phyloP scores from a whole-genome alignment of 2,888 invertebrate species.

The Antitype chi region DNA sequence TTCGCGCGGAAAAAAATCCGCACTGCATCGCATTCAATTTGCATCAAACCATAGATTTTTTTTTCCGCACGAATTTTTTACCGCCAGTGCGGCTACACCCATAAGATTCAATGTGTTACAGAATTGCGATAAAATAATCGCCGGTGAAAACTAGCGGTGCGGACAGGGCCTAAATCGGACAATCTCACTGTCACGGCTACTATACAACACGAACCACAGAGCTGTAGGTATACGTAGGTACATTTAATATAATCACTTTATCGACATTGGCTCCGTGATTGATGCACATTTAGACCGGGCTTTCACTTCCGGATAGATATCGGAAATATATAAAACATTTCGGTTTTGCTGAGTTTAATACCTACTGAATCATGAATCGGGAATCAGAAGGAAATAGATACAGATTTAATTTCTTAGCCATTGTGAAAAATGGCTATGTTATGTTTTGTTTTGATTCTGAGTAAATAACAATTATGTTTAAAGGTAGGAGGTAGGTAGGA shows the following conservation, averaged over 20 bases:
- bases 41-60: too few relatives aligned
- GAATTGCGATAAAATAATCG: too few relatives aligned
- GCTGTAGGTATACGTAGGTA: not conserved
- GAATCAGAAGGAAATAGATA: slow-evolving; percentile 41
- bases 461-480: not conserved
- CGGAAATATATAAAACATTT: slow-evolving; percentile 55
- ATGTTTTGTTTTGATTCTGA: slow-evolving; percentile 4
- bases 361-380: slow-evolving; percentile 43
- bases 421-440: slow-evolving; percentile 30
- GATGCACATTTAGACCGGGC: slow-evolving; percentile 54
- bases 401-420: slow-evolving; percentile 38
- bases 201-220: not conserved
- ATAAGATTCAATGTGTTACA: too few relatives aligned
- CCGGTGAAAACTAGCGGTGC: too few relatives aligned
- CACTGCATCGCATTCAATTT: too few relatives aligned
- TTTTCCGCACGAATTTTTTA: too few relatives aligned
- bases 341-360: slow-evolving; percentile 35
- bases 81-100: too few relatives aligned
- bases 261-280: slow-evolving; percentile 46
- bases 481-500: not conserved
- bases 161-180: too few relatives aligned
- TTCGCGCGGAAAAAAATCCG: too few relatives aligned
- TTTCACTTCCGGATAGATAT: slow-evolving; percentile 42
- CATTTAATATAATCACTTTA: slow-evolving; percentile 43
- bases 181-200: not conserved